Evolutionary conservation across 2,888 invertebrate genomes (phyloP), one percentile per base, ranked within the genome.

Genomic region (Xylophagus ater): DNA sequence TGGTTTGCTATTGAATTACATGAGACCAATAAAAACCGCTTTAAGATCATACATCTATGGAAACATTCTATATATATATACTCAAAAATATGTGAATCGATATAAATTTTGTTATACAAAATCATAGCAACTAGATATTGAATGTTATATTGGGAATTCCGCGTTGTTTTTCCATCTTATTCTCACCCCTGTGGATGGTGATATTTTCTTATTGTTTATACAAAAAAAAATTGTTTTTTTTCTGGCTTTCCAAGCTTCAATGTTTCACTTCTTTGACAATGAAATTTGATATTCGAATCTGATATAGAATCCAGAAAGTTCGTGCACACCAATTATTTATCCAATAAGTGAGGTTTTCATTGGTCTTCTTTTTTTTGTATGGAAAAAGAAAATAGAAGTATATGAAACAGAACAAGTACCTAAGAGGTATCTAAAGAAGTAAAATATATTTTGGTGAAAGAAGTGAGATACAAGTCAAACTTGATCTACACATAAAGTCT

Each of bases 261-360:
- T 31, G 30, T 10, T 18, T 21, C 23, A 15, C 37, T 38, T 20
- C 42, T 30, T 40, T 47, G 45, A 47, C 48, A 48, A 48, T 46
- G 51, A 48, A 51, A 51, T 51, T 51, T 51, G 51, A 51, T 51
- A 51, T 49, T 51, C 51, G 49, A 49, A 47, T 48, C 47, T 45
- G 51, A 51, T 51, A 51, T 45, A 47, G 40, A 46, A 48, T 49
- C 49, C 51, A 46, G 40, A 46, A 45, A 51, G 49, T 51, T 51
- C 49, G 49, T 49, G 51, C 46, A 49, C 51, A 51, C 51, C 51
- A 51, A 51, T 51, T 51, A 51, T 51, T 49, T 51, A 51, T 49
- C 49, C 49, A 49, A 51, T 51, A 49, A 48, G 49, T 47, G 45
- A 48, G 47, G 46, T 46, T 42, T 46, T 44, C n/a, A n/a, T n/a